phyloP scores from a whole-genome alignment of 2,797 vertebrate species.

The Notamacropus eugenii region DNA sequence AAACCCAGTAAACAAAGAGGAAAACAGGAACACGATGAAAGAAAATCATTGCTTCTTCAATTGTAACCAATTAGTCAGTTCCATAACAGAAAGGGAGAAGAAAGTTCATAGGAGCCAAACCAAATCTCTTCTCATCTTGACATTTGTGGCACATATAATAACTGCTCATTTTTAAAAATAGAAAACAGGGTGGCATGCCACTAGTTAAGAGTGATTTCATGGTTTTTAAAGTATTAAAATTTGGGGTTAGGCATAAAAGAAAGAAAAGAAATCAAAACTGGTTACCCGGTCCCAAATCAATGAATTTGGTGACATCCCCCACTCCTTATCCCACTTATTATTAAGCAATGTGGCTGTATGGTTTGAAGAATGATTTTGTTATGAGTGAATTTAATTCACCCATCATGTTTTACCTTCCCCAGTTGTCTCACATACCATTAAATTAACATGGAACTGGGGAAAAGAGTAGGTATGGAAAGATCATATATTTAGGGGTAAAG shows the following conservation, averaged over 20 bases:
- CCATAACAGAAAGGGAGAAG: neutral
- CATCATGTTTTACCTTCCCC: neutral
- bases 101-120: neutral
- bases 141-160: neutral
- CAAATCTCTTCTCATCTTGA: neutral
- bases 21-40: neutral
- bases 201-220: neutral
- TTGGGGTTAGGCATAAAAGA: neutral
- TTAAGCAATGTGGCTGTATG: neutral
- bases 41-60: neutral
- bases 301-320: neutral
- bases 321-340: neutral
- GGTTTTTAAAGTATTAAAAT: neutral
- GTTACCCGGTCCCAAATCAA: neutral
- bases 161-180: neutral
- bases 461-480: slow-evolving; percentile 20
- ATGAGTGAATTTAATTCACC: neutral
- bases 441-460: neutral
- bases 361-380: neutral
- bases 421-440: neutral
- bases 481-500: neutral
- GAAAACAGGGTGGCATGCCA: neutral
- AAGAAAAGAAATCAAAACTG: neutral
- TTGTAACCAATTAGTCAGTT: neutral
- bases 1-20: neutral